Percentiles rank a stretch among this genome's conserved stretches.
phyloP scores from a whole-genome alignment of 1,140 invertebrate species.

The Oppia nitens region DNA sequence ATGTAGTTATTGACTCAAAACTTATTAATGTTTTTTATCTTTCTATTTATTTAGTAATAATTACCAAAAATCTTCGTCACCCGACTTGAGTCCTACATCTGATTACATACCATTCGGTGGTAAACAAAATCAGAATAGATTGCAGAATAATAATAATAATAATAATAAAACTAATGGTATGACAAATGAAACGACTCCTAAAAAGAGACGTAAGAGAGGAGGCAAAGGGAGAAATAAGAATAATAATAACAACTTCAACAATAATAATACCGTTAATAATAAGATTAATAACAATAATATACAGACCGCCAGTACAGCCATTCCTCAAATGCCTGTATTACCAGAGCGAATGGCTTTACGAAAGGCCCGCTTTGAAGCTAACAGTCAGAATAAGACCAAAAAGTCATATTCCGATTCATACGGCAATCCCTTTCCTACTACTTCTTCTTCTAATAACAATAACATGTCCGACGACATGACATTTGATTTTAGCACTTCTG shows the following conservation, averaged over 20 bases:
- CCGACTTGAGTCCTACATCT: too few relatives aligned
- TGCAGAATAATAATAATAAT: too few relatives aligned
- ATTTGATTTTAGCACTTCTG: constrained; percentile 33
- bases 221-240: constrained; percentile 1
- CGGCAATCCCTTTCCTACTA: constrained; percentile 1
- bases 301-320: not conserved
- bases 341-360: constrained; percentile 9
- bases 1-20: too few relatives aligned
- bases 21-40: too few relatives aligned
- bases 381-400: constrained; percentile 25
- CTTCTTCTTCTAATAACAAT: not conserved
- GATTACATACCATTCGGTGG: too few relatives aligned
- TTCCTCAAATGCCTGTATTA: not conserved
- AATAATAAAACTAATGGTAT: not conserved
- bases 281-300: too few relatives aligned
- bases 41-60: too few relatives aligned
- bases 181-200: not conserved
- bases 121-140: too few relatives aligned
- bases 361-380: constrained; percentile 15
- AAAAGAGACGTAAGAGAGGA: not conserved
- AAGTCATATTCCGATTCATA: constrained; percentile 25
- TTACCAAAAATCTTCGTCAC: too few relatives aligned
- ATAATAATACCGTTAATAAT: not conserved
- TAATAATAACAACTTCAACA: constrained; percentile 3
- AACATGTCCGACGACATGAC: not conserved